Conservation (phyloP, 2,113 vertebrate genomes). For the Lichenostomus cassidix region DNA sequence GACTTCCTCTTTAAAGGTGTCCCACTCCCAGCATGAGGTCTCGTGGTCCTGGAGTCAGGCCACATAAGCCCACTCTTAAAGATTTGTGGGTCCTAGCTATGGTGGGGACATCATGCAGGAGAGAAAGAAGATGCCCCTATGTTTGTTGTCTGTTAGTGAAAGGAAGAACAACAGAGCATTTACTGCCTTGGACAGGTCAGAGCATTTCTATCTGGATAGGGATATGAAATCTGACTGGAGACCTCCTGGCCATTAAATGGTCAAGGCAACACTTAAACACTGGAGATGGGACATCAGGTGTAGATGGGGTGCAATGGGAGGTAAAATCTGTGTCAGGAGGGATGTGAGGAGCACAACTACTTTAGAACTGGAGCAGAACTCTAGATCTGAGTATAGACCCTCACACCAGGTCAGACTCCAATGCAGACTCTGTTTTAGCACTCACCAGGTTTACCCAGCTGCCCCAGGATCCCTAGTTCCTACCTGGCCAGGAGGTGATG, state of each 20-base stretch:
- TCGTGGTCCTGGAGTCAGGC: not conserved
- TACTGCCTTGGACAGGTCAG: not conserved
- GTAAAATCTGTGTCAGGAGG: not conserved
- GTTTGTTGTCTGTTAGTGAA: not conserved
- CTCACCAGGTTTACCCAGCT: not conserved
- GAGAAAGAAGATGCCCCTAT: not conserved
- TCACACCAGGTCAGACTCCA: not conserved
- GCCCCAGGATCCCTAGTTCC: not conserved
- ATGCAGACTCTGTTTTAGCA: not conserved
- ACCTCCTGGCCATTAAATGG: not conserved
- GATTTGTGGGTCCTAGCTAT: not conserved
- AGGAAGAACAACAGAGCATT: not conserved
- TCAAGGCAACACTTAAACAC: not conserved
- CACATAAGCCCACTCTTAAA: not conserved
- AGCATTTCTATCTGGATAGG: not conserved
- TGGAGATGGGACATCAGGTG: not conserved
- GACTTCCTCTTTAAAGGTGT: not conserved
- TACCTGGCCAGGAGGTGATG: not conserved
- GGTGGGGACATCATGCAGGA: accelerated
- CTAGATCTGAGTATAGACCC: not conserved
- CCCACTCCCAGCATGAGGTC: not conserved
- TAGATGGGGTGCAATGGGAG: not conserved
- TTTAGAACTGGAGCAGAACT: not conserved
- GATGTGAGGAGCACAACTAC: accelerated
- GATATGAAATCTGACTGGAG: not conserved